Conservation (phyloP, 2,888 invertebrate genomes). For the Eupithecia subumbrata region DNA sequence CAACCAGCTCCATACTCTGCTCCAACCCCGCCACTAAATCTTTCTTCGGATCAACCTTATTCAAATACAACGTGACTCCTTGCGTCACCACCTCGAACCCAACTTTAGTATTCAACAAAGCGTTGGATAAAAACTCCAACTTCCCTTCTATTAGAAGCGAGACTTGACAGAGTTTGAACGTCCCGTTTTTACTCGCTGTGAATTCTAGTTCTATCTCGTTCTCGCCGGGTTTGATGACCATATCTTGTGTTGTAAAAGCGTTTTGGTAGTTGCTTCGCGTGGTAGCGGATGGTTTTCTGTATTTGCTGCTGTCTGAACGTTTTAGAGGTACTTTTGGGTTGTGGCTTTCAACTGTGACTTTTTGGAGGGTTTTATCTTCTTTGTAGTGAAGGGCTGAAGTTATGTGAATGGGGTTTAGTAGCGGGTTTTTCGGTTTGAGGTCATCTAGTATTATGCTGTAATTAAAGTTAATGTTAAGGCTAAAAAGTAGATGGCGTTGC, state of each 20-base stretch:
- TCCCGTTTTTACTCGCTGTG: conserved; percentile 85
- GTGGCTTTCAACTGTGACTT: conserved; percentile 89
- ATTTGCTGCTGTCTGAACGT: conserved; percentile 89
- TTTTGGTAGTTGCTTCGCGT: conserved; percentile 86
- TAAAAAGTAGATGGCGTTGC: background rate
- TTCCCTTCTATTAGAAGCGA: conserved; percentile 86
- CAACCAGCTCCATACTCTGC: conserved; percentile 89
- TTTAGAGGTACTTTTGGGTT: conserved; percentile 86
- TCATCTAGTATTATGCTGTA: conserved; percentile 85
- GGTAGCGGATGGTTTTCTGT: conserved; percentile 87
- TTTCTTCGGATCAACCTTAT: conserved; percentile 83
- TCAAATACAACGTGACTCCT: conserved; percentile 76
- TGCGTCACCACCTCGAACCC: conserved; percentile 84
- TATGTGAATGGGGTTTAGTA: conserved; percentile 85
- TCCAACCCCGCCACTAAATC: conserved; percentile 92
- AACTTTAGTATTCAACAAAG: conserved; percentile 80
- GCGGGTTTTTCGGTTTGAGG: conserved; percentile 85
- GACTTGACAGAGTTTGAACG: conserved; percentile 89
- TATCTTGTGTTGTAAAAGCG: conserved; percentile 79
- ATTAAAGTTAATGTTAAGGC: background rate
- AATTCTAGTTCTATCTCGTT: conserved; percentile 86
- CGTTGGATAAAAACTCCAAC: conserved; percentile 89
- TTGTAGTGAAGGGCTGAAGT: conserved; percentile 90
- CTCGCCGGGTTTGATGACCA: conserved; percentile 85
- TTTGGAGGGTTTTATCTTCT: conserved; percentile 91